Percentiles rank a stretch among this genome's conserved stretches.
These are phyloP conservation scores for Tenthredo livida DNA, from an alignment of 2,888 invertebrate species.

Conservation along the genomic window DNA sequence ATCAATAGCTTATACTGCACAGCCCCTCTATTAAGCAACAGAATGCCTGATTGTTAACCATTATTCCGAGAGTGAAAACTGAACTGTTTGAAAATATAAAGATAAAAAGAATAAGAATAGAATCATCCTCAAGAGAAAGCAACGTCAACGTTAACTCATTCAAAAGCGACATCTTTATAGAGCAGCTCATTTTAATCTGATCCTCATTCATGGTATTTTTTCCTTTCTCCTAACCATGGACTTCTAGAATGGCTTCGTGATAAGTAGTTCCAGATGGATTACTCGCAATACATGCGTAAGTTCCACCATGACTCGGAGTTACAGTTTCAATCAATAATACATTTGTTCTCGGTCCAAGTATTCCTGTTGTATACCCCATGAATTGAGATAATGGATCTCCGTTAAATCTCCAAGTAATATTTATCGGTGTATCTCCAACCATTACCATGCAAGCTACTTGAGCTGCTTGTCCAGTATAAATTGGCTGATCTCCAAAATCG, in stretches of 20 bases:
- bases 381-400: conserved; percentile 76
- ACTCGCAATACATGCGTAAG: conserved; percentile 81
- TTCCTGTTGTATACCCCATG: conserved; percentile 74
- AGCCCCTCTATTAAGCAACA: conserved; percentile 47
- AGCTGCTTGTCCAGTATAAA: conserved; percentile 89
- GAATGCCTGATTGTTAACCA: conserved; percentile 39
- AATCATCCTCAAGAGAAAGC: conserved; percentile 52
- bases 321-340: conserved; percentile 78
- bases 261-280: conserved; percentile 81
- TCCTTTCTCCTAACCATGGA: conserved; percentile 80
- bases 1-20: conserved; percentile 32
- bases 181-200: conserved; percentile 50
- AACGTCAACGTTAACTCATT: conserved; percentile 52
- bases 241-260: conserved; percentile 80
- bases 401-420: conserved; percentile 81
- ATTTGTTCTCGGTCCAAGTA: conserved; percentile 75
- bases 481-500: conserved; percentile 87
- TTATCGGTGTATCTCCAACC: conserved; percentile 81
- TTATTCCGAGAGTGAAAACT: conserved; percentile 24
- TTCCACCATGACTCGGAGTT: conserved; percentile 79
- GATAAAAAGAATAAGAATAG: conserved; percentile 14
- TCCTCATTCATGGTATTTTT: conserved; percentile 48
- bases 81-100: conserved; percentile 24
- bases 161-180: conserved; percentile 52
- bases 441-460: conserved; percentile 86